Conservation (phyloP, 2,797 vertebrate species). For the Serranus cabrilla region DNA sequence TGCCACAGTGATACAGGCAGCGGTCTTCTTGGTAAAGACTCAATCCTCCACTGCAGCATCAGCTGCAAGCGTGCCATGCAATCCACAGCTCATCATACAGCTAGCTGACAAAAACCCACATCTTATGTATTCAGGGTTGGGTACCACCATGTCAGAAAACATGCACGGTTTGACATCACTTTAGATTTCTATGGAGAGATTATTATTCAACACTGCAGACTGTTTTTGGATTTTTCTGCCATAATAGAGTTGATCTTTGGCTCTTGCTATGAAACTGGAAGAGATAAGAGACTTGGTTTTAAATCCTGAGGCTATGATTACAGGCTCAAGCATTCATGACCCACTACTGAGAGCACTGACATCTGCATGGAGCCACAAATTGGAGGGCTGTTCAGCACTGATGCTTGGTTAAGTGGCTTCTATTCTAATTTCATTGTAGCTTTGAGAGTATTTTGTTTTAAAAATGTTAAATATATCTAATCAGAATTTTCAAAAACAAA, state of each 20-base stretch:
- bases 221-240: slow-evolving; percentile 15
- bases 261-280: slow-evolving; percentile 3
- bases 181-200: not conserved
- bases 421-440: not conserved
- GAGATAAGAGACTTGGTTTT: slow-evolving; percentile 15
- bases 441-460: slow-evolving; percentile 9
- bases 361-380: not conserved
- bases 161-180: not conserved
- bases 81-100: not conserved
- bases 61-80: no score
- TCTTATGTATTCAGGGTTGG: not conserved
- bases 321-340: slow-evolving; percentile 21
- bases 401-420: slow-evolving; percentile 1
- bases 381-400: not conserved
- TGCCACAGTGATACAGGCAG: not conserved
- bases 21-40: not conserved
- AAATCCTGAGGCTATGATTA: slow-evolving; percentile 28
- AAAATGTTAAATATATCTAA: not conserved
- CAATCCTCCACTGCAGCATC: not conserved
- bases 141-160: not conserved
- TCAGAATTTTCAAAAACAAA: not conserved
- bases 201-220: not conserved
- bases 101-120: not conserved
- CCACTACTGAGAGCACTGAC: not conserved
- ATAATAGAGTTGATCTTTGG: slow-evolving; percentile 10